These are phyloP conservation scores for Anthoscopus minutus DNA, from an alignment of 2,113 vertebrate species.

Conservation along the genomic window DNA sequence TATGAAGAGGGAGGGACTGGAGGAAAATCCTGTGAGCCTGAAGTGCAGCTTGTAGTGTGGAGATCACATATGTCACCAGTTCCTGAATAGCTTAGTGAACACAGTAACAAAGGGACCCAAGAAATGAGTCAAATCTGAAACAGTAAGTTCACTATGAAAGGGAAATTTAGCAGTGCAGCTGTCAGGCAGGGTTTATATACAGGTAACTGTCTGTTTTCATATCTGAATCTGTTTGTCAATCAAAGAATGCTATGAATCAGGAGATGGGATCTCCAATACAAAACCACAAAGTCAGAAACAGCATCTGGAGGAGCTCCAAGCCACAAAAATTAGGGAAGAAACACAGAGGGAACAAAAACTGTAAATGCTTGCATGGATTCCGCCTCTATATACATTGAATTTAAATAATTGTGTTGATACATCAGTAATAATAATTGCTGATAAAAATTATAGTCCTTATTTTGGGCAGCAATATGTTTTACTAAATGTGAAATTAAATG, in stretches of 20 bases:
- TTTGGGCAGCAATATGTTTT: constrained; percentile 68
- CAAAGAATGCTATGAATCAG: constrained; percentile 74
- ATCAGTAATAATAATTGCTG: constrained; percentile 67
- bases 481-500: constrained; percentile 66
- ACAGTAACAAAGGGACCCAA: background rate
- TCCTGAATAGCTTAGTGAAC: background rate
- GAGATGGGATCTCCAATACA: constrained; percentile 80
- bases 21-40: constrained; percentile 11
- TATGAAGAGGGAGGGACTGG: background rate
- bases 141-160: background rate
- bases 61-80: background rate
- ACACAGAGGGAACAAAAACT: constrained; percentile 62
- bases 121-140: background rate
- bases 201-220: constrained; percentile 85
- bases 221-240: constrained; percentile 88
- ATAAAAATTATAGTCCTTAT: constrained; percentile 68
- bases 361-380: constrained; percentile 42
- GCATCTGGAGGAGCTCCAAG: constrained; percentile 83
- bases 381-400: constrained; percentile 64
- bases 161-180: constrained; percentile 56
- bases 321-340: constrained; percentile 83
- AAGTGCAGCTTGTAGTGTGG: constrained; percentile 6
- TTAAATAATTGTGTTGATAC: constrained; percentile 70
- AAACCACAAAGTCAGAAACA: constrained; percentile 77
- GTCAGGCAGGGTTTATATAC: constrained; percentile 68